A percentile compares a stretch with the other conserved stretches of the same genome.
Evolutionary conservation across 2,797 vertebrate genomes (phyloP).

Genomic region (Iguana delicatissima): DNA sequence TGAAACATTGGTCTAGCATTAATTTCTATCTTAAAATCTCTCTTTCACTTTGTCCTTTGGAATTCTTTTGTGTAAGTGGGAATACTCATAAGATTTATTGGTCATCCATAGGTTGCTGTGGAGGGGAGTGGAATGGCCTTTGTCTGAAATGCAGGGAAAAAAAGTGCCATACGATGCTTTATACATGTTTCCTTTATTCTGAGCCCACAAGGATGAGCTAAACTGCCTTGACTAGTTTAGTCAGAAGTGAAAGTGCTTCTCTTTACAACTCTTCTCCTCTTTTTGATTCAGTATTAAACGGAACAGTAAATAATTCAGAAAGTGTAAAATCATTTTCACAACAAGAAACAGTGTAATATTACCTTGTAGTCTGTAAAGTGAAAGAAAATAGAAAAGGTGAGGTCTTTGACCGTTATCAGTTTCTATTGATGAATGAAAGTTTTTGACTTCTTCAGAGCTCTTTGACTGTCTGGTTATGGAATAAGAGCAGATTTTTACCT

Average conservation of each 20-base stretch:
- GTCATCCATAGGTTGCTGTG: neutral
- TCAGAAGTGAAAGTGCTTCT: neutral
- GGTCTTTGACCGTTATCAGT: neutral
- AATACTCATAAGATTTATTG: constrained; percentile 15
- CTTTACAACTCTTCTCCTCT: neutral
- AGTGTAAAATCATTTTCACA: neutral
- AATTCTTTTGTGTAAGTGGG: constrained; percentile 3
- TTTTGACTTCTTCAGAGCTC: neutral
- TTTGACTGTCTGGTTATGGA: neutral
- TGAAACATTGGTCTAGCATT: neutral
- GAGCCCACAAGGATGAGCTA: neutral
- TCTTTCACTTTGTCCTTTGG: neutral
- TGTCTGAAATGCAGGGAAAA: neutral
- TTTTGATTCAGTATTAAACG: neutral
- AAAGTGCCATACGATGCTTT: neutral
- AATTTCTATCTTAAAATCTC: neutral
- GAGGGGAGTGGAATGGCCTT: neutral
- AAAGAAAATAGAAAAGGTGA: neutral
- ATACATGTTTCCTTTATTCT: neutral
- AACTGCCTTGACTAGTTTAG: neutral
- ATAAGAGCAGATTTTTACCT: neutral
- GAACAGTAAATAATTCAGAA: neutral
- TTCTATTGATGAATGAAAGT: constrained; percentile 1
- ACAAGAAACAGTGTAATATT: neutral
- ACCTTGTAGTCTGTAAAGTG: neutral